Conservation (phyloP, 2,797 vertebrate species). For the Xenopus petersii region DNA sequence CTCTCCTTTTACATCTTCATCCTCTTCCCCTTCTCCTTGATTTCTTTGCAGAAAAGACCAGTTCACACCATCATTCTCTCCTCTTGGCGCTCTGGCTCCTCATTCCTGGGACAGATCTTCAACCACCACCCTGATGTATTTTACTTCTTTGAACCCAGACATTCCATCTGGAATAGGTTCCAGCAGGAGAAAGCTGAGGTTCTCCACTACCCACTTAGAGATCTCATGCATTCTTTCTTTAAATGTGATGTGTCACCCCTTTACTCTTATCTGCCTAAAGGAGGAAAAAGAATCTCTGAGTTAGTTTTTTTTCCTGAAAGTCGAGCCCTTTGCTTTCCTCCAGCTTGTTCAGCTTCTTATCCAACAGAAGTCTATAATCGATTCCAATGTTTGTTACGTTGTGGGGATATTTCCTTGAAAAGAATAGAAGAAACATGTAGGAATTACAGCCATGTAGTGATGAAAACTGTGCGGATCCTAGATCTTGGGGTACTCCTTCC, state of each 20-base stretch:
- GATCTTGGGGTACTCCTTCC: slow-evolving; percentile 19
- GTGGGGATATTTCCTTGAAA: slow-evolving; percentile 66
- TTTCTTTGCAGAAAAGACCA: background rate
- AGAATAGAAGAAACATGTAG: slow-evolving; percentile 53
- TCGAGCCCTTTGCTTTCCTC: slow-evolving; percentile 72
- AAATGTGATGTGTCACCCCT: slow-evolving; percentile 73
- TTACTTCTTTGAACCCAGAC: slow-evolving; percentile 77
- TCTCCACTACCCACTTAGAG: slow-evolving; percentile 70
- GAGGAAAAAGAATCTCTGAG: slow-evolving; percentile 69
- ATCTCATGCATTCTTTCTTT: slow-evolving; percentile 75
- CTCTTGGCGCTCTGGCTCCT: slow-evolving; percentile 63
- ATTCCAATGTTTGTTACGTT: slow-evolving; percentile 51
- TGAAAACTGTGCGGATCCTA: slow-evolving; percentile 26
- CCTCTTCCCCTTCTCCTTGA: too few species aligned
- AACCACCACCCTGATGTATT: slow-evolving; percentile 76
- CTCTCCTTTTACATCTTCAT: too few species aligned
- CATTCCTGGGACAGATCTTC: slow-evolving; percentile 76
- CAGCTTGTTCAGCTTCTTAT: slow-evolving; percentile 63
- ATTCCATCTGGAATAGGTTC: slow-evolving; percentile 73
- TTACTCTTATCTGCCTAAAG: slow-evolving; percentile 71
- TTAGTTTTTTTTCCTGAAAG: slow-evolving; percentile 61
- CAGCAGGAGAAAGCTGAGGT: slow-evolving; percentile 66
- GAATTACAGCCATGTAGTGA: slow-evolving; percentile 12
- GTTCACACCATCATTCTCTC: slow-evolving; percentile 40
- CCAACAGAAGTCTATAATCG: slow-evolving; percentile 62